Evolutionary conservation across 35 echinoderm and acorn worm genomes (phyloP).

Genomic region (Apostichopus japonicus): DNA sequence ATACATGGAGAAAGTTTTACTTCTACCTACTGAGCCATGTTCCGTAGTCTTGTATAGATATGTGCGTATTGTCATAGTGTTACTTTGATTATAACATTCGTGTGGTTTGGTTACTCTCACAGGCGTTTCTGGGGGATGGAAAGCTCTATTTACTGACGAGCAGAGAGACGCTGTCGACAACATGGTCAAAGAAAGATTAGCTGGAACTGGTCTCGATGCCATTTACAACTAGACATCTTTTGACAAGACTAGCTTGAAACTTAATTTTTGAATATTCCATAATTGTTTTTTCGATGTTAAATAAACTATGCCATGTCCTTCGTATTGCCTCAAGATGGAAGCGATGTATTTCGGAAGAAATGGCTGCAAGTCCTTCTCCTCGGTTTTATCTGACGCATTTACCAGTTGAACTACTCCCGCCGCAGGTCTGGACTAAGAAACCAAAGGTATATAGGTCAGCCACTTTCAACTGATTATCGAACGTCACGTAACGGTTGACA

Average conservation of each 20-base stretch:
- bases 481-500: too few relatives aligned
- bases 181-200: conserved; percentile 31
- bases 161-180: conserved; percentile 18
- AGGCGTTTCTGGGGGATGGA: conserved; percentile 42
- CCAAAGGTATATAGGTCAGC: not conserved
- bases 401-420: not conserved
- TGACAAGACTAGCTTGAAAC: too few relatives aligned
- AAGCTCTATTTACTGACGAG: conserved; percentile 1
- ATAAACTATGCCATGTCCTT: not conserved
- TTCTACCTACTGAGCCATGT: too few relatives aligned
- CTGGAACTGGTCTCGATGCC: conserved; percentile 38
- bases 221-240: not conserved
- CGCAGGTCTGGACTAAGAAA: conserved; percentile 26
- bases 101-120: too few relatives aligned
- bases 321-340: not conserved
- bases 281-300: too few relatives aligned
- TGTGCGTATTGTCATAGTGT: too few relatives aligned
- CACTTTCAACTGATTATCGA: too few relatives aligned
- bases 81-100: too few relatives aligned
- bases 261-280: too few relatives aligned
- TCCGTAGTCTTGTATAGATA: too few relatives aligned
- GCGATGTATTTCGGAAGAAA: not conserved
- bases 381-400: not conserved
- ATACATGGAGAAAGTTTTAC: too few relatives aligned
- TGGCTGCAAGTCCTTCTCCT: not conserved